Percentiles rank a stretch among this genome's conserved stretches.
Conservation (phyloP, 2,888 invertebrate species). For the Amblyjoppa fuscipennis region DNA sequence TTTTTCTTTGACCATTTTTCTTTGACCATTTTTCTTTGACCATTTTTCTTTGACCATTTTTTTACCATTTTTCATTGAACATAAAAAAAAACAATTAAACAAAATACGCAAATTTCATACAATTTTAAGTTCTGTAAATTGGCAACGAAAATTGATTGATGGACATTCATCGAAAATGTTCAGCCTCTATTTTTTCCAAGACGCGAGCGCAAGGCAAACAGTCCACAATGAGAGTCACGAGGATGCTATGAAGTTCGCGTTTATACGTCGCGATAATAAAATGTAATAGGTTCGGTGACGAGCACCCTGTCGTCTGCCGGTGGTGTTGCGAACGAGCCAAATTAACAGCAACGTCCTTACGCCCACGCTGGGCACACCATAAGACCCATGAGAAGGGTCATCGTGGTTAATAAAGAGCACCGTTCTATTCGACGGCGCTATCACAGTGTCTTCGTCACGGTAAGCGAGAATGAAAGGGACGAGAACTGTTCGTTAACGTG, state of each 20-base stretch:
- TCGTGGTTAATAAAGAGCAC: conserved; percentile 53
- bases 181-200: not conserved
- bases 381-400: conserved; percentile 56
- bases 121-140: not conserved
- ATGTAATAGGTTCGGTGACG: conserved; percentile 20
- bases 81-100: not conserved
- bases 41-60: no score
- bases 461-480: conserved; percentile 49
- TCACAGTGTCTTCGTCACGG: conserved; percentile 50
- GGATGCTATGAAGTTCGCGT: not conserved
- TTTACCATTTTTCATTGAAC: no score
- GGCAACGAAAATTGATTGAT: not conserved
- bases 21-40: no score
- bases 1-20: no score
- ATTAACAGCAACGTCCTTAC: conserved; percentile 51
- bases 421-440: conserved; percentile 58
- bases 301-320: conserved; percentile 12
- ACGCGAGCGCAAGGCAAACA: not conserved
- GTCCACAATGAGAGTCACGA: not conserved
- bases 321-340: conserved; percentile 49
- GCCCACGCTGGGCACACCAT: conserved; percentile 49
- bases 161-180: no score
- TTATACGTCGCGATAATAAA: not conserved
- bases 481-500: conserved; percentile 29
- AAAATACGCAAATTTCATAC: not conserved